Base-by-base conservation (phyloP, 2,113 vertebrate genomes). In the Donacobius atricapilla region DNA sequence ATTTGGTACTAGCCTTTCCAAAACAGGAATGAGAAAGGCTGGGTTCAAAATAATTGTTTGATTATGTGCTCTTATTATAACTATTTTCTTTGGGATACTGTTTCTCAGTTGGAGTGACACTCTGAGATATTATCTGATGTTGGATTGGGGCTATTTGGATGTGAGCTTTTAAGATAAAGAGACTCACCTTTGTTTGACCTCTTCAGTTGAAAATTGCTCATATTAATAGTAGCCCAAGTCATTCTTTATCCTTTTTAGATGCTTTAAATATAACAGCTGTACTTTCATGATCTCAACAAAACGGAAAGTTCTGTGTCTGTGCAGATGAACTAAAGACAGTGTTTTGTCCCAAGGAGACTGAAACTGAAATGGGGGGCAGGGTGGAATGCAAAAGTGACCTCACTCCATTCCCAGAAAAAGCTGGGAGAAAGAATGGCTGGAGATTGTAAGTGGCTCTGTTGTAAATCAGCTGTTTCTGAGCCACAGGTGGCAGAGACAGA, bases 141-240 rank as follows among this genome's bases (percentile, higher is more conserved):
- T 90, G 76, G 56, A 78, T 75, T 78, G 18, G 68, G 87, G 64
- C 86, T 95, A 6, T 89, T 93, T 86, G 60, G 33, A 60, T 71
- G 56, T 37, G 63, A 70, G 37, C 51, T 90, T 92, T 89, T 40
- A 73, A 89, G 86, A 92, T 83, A 87, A 88, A 78, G 31, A 94
- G 70, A 10, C 44, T 83, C 44, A 60, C 83, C 89, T 97, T 94
- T 89, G 39, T 83, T 73, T 97, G 91, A 92, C 86, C 65, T 93
- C 63, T 83, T 91, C 28, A 40, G 47, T 87, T 89, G 23, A 58
- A 66, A 81, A 71, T 63, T 54, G n/a, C 63, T 94, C 39, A 11
- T 89, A 64, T 48, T 94, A 68, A 68, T 80, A 47, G 23, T 53
- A 72, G 35, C 33, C 9, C 24, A 77, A 86, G 69, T 80, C 16